Evolutionary conservation across 2,113 vertebrate genomes (phyloP), one percentile per base, ranked within the genome.

Genomic region (Anser cygnoides): DNA sequence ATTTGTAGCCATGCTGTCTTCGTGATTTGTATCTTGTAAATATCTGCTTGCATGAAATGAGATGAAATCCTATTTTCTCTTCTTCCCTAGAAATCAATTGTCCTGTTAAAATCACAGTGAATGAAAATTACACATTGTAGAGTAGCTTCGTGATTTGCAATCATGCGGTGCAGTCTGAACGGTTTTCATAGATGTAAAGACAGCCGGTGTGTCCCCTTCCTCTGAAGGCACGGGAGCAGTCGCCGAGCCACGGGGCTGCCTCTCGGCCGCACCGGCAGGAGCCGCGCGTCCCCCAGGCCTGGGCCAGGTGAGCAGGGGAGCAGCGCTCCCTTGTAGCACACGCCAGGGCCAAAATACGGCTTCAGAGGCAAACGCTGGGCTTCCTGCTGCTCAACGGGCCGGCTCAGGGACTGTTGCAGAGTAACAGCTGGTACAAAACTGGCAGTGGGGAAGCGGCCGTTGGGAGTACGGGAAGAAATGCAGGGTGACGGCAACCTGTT

Each of bases 21-120:
- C 17, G 13, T 33, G 75, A 68, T 87, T 91, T 85, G 68, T 72
- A 22, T 67, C 77, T 75, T 80, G 86, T 75, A 72, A 90, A 80
- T 57, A 80, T 22, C 82, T 4, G 2, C 73, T 37, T 66, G 77
- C 41, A 29, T 14, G 67, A 37, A 72, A 68, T 31, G 82, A 90
- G 82, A 62, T 63, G 73, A 63, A 94, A 84, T 72, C 54, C 0
- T 54, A 19, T 80, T 84, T 86, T 62, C 77, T 46, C 63, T 44
- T 37, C 2, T 2, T 80, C 55, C 26, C 28, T 84, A 67, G 63
- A 67, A 80, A 71, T 68, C 78, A 76, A 22, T 90, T 67, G 63
- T 81, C 68, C n/a, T 77, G 52, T 76, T 90, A 55, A 76, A 79
- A 92, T 17, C 41, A 2, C 3, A 33, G 61, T 21, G 82, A 66